Conservation (phyloP, 2,113 vertebrate species). For the Zeus faber region DNA sequence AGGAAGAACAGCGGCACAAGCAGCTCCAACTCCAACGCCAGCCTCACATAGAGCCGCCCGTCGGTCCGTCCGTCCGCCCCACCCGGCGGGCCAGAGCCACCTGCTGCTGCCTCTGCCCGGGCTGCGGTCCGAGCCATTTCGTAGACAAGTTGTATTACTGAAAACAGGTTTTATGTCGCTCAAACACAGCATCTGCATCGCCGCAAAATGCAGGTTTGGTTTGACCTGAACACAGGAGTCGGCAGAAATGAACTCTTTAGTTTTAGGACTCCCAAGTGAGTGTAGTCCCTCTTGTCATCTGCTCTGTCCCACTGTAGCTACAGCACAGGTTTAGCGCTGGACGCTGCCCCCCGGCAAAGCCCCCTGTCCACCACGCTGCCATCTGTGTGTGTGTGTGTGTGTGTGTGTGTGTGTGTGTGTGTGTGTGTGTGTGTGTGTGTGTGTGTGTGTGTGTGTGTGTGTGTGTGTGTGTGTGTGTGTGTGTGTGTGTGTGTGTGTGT, state of each 20-base stretch:
- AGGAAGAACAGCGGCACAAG: slow-evolving; percentile 89
- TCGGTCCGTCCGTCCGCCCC: background rate
- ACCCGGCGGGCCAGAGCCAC: slow-evolving; percentile 21
- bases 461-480: background rate
- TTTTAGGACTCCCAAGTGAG: slow-evolving; percentile 33
- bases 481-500: background rate
- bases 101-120: slow-evolving; percentile 25
- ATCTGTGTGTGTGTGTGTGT: slow-evolving; percentile 22
- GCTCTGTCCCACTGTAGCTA: slow-evolving; percentile 51
- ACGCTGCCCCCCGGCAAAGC: slow-evolving; percentile 54
- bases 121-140: slow-evolving; percentile 29
- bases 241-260: slow-evolving; percentile 6
- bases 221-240: no score
- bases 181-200: slow-evolving; percentile 6
- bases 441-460: slow-evolving; percentile 6
- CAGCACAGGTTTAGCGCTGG: slow-evolving; percentile 65
- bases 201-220: no score
- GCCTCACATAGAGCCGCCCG: slow-evolving; percentile 79
- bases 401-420: no score
- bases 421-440: background rate
- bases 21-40: slow-evolving; percentile 95
- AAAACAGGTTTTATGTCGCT: slow-evolving; percentile 18
- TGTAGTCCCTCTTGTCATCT: slow-evolving; percentile 28
- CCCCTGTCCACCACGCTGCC: slow-evolving; percentile 33
- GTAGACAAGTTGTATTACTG: slow-evolving; percentile 37